Evolutionary conservation across 1,140 invertebrate species (phyloP), one percentile per base, ranked within the genome.

Genomic region (Megathymus violae): DNA sequence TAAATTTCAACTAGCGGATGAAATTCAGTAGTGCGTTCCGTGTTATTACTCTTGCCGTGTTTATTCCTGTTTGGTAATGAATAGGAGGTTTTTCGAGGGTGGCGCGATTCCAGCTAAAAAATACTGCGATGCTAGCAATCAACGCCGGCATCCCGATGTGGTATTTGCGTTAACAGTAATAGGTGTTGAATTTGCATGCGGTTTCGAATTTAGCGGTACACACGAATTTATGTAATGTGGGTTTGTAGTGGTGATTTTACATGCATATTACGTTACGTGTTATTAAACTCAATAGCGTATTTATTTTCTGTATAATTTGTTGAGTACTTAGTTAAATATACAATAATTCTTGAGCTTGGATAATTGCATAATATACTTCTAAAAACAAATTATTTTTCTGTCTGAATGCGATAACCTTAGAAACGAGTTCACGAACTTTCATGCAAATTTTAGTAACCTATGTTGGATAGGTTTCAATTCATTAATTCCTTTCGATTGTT

Each of bases 1-100:
- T 68, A 68, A 68, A 60, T 68, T 58, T 60, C 64, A 64, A 50
- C 66, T 60, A 15, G 54, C 52, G 66, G 52, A 68, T 68, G 46
- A 48, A 62, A 44, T 44, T 51, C 47, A 43, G 50, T 67, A 65
- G 43, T 67, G 44, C 65, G 31, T 62, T 62, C 51, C 59, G 51
- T 59, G 52, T 62, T 63, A 67, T 63, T 67, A 67, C 65, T 63
- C 54, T 48, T 62, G 47, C 65, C 52, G 54, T 61, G 58, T 67
- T 63, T 66, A 66, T 60, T 43, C 51, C 50, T 44, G 64, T 62
- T 50, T 58, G 44, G 48, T 59, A 62, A 67, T 66, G 63, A 66
- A 70, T 69, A 47, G 52, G 41, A 52, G 62, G 60, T 63, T 66
- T 54, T 59, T 60, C 43, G 48, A 61, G 58, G 64, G 64, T 66